Evolutionary conservation across 2,113 vertebrate genomes (phyloP).

Genomic region (Hylia prasina): DNA sequence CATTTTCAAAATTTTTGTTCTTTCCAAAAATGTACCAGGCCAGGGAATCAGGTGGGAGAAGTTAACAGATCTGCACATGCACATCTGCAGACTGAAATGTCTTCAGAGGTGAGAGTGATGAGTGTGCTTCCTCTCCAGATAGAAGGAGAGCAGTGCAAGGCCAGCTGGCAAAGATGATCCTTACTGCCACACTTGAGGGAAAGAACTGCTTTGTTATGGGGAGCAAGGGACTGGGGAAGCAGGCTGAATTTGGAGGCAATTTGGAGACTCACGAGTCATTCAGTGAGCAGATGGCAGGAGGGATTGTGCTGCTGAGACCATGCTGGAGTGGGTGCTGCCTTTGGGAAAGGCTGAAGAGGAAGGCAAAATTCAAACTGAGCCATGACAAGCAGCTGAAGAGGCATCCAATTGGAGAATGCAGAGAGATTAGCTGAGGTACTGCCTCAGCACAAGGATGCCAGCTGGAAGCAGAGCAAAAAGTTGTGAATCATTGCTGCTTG

Average conservation of each 20-base stretch:
- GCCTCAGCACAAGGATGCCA: not conserved
- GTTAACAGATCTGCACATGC: not conserved
- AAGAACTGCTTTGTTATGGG: not conserved
- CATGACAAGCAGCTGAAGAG: accelerated
- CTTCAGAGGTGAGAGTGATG: not conserved
- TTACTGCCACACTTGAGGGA: not conserved
- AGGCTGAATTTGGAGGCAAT: not conserved
- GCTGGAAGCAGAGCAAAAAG: not conserved
- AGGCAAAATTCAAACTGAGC: not conserved
- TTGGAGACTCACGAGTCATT: no score
- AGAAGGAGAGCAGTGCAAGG: not conserved
- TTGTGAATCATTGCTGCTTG: not conserved
- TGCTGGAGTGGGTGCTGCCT: not conserved
- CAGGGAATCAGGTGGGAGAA: not conserved
- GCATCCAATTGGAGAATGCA: not conserved
- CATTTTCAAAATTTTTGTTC: not conserved
- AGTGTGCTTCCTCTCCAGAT: accelerated
- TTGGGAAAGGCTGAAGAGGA: not conserved
- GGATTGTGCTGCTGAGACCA: not conserved
- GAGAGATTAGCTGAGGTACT: not conserved
- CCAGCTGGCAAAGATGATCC: not conserved
- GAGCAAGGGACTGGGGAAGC: not conserved
- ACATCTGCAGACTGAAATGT: not conserved
- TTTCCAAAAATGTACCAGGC: not conserved
- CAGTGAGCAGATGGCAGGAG: not conserved